A percentile compares a stretch with the other conserved stretches of the same genome.
phyloP scores from a whole-genome alignment of 2,888 invertebrate genomes.

The Drosophila meridiana region DNA sequence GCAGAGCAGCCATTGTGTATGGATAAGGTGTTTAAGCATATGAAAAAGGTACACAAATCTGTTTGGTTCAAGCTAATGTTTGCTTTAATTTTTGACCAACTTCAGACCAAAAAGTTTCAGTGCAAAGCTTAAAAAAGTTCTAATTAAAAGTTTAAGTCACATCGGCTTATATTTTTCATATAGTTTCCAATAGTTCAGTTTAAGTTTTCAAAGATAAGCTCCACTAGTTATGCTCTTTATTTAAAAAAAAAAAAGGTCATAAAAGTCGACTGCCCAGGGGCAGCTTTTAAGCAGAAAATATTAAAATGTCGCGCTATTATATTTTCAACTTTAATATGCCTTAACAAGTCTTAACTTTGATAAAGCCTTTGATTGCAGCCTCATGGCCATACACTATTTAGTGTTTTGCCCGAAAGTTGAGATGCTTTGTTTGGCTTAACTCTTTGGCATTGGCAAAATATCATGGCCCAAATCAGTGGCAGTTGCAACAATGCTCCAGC shows the following conservation, averaged over 20 bases:
- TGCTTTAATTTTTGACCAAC: not conserved
- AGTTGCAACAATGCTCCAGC: constrained; percentile 57
- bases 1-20: not conserved
- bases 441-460: constrained; percentile 39
- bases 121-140: not conserved
- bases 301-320: not conserved
- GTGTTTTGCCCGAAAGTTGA: constrained; percentile 5
- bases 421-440: constrained; percentile 39
- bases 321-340: constrained; percentile 1
- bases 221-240: not conserved
- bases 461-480: constrained; percentile 48
- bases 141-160: not conserved
- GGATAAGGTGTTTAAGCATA: not conserved
- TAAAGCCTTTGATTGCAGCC: constrained; percentile 20
- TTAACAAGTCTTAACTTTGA: constrained; percentile 7
- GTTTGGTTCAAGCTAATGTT: not conserved
- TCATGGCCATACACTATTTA: constrained; percentile 7
- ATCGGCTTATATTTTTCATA: not conserved
- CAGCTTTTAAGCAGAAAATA: not conserved
- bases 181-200: not conserved
- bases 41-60: not conserved
- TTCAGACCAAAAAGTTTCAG: not conserved
- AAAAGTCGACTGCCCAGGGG: not conserved
- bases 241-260: not conserved
- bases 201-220: not conserved